These are phyloP conservation scores for Synergus laeviventris DNA, from an alignment of 2,888 invertebrate genomes.

Conservation along the genomic window DNA sequence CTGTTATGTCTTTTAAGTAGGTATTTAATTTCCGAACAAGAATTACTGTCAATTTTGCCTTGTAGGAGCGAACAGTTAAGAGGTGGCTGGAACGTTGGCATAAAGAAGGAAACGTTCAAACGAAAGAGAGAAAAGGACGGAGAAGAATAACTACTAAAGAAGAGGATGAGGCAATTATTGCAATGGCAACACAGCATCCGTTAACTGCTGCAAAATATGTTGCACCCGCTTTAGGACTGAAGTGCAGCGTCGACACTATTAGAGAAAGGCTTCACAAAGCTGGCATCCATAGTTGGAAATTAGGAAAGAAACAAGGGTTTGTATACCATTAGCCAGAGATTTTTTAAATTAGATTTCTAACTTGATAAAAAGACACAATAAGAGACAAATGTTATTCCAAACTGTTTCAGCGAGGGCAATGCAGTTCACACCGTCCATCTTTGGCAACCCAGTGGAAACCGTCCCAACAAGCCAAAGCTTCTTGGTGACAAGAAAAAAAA, in stretches of 20 bases:
- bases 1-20: neutral
- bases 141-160: constrained; percentile 73
- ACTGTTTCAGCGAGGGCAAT: constrained; percentile 67
- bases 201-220: constrained; percentile 74
- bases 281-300: constrained; percentile 74
- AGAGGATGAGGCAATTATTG: constrained; percentile 73
- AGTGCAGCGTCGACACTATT: constrained; percentile 73
- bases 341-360: neutral
- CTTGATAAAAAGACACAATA: neutral
- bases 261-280: constrained; percentile 73
- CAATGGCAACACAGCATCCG: constrained; percentile 74
- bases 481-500: constrained; percentile 65
- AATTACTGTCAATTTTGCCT: constrained; percentile 46
- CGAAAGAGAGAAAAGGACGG: constrained; percentile 73
- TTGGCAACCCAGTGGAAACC: constrained; percentile 74
- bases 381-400: neutral
- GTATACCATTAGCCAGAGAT: neutral
- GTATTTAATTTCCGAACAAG: neutral
- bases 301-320: constrained; percentile 74
- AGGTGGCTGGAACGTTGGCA: constrained; percentile 74
- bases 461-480: constrained; percentile 70
- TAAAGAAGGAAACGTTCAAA: constrained; percentile 74
- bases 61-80: constrained; percentile 73
- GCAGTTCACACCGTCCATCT: constrained; percentile 73
- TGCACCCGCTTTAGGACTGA: constrained; percentile 72